Conservation (phyloP, 2,113 vertebrate species). For the Toxotes chatareus region DNA sequence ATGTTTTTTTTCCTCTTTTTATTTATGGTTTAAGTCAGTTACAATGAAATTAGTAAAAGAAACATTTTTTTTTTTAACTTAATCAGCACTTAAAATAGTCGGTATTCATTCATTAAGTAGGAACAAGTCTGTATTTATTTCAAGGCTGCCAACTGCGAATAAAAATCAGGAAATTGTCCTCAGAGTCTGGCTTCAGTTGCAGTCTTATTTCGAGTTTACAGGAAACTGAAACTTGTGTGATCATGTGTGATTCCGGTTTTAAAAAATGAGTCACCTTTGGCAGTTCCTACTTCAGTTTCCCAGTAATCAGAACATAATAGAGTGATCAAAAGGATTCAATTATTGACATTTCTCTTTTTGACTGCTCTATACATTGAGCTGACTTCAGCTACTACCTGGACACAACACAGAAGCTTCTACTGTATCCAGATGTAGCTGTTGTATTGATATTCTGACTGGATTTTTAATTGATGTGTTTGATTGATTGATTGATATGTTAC, state of each 20-base stretch:
- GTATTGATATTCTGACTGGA: not conserved
- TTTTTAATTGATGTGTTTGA: not conserved
- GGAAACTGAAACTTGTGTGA: not conserved
- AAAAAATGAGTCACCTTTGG: not conserved
- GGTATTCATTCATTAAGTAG: too few species aligned
- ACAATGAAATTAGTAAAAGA: too few species aligned
- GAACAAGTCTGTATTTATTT: not conserved
- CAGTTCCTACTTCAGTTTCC: not conserved
- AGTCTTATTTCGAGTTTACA: not conserved
- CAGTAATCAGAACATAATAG: not conserved
- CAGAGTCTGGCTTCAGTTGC: not conserved
- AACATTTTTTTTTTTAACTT: too few species aligned
- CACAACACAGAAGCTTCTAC: not conserved
- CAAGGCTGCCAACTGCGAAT: not conserved
- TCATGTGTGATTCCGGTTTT: not conserved
- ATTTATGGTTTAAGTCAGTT: constrained; percentile 12
- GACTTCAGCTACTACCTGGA: not conserved
- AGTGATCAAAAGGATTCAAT: not conserved
- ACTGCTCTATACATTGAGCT: not conserved
- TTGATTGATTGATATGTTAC: not conserved
- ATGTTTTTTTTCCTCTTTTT: not conserved
- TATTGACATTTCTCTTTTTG: not conserved
- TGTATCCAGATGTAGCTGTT: not conserved
- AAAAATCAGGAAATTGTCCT: not conserved
- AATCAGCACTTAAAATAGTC: too few species aligned